Percentiles rank a stretch among this genome's conserved stretches.
phyloP scores from a whole-genome alignment of 2,797 vertebrate genomes.

The Micromesistius poutassou region DNA sequence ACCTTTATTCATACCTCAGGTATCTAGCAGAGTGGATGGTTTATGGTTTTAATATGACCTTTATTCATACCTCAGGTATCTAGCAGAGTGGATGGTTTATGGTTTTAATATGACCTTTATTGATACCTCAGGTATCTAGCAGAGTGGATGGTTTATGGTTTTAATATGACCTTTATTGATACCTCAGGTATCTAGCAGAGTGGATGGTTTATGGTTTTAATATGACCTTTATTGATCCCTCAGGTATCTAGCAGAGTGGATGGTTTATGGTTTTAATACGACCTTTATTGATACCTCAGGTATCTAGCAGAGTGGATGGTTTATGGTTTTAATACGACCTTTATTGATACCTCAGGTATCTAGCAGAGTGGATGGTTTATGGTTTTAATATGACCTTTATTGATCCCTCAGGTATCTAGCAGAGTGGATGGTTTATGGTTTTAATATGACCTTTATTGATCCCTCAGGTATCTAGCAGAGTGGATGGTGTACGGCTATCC shows the following conservation, averaged over 20 bases:
- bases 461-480: conserved; percentile 87
- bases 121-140: conserved; percentile 82
- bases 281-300: conserved; percentile 59
- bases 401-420: conserved; percentile 82
- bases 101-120: conserved; percentile 51
- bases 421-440: conserved; percentile 89
- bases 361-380: conserved; percentile 96
- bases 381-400: conserved; percentile 51
- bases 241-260: conserved; percentile 97
- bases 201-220: conserved; percentile 88
- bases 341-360: conserved; percentile 72
- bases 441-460: background rate
- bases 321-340: conserved; percentile 63
- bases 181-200: conserved; percentile 87
- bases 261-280: conserved; percentile 77
- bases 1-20: conserved; percentile 59
- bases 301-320: conserved; percentile 97
- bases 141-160: conserved; percentile 94
- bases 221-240: background rate
- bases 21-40: conserved; percentile 97
- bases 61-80: conserved; percentile 72
- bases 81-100: conserved; percentile 96
- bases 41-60: conserved; percentile 63
- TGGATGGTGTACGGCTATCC: conserved; percentile 97
- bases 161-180: background rate